Evolutionary conservation across 1,140 invertebrate genomes (phyloP), one percentile per base, ranked within the genome.

Genomic region (Batillaria attramentaria): DNA sequence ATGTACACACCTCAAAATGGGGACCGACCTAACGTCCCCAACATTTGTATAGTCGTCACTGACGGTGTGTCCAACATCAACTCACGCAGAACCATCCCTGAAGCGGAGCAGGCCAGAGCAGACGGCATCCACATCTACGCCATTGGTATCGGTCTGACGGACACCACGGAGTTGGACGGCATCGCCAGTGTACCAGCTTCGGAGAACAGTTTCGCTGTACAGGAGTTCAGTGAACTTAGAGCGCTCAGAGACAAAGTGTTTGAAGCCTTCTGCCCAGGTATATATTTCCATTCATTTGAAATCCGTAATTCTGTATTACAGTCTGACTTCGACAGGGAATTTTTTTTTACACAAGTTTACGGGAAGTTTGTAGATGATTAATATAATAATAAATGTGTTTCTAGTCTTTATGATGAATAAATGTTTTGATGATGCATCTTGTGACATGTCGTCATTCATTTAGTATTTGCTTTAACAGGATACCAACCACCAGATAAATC

Each of bases 41-140:
- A 89, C 77, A 82, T 86, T 28, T 82, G 69, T 41, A 86, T 89
- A 54, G 76, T 88, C 10, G 70, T 89, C 10, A 87, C 87, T 39
- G 87, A 87, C 65, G 77, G 79, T 28, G 54, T 78, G 57, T 90
- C 89, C 20, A 88, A 89, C 70, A 83, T 86, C 57, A 87, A 88
- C 72, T 70, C 80, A 20, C 54, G 66, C 31, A 79, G 62, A 68
- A 85, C 86, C 0, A 69, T 81, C n/a, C 75, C 78, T 20, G 84
- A 88, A 66, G 85, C 86, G 13, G 78, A 84, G 46, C 24, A 42
- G 31, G 83, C 85, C 5, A 73, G 77, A 33, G 74, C 43, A 2
- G 79, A 77, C 24, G 81, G 78, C 16, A 88, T 87, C 39, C 81
- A 84, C 35, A 81, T 88, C 41, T 85, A 85, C 79, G 86, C 83